Percentiles rank a stretch among this genome's conserved stretches.
These are phyloP conservation scores for Alloscopus bannaensis DNA, from an alignment of 2,888 invertebrate species.

Conservation along the genomic window DNA sequence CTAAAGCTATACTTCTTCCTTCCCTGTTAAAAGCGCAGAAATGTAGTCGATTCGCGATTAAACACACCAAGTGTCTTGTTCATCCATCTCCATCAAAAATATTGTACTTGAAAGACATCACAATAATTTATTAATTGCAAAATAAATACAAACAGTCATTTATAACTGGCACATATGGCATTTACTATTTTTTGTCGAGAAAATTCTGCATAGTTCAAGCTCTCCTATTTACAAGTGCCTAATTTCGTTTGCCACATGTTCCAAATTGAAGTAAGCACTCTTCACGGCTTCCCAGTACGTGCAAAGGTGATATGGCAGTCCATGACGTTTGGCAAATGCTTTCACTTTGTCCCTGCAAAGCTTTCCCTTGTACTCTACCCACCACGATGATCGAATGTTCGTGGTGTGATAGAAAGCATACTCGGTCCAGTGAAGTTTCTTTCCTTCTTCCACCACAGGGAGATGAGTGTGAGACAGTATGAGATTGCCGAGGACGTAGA, in stretches of 20 bases:
- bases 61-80: too few relatives aligned
- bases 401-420: slow-evolving; percentile 63
- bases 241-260: slow-evolving; percentile 68
- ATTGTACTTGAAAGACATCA: too few relatives aligned
- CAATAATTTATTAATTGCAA: too few relatives aligned
- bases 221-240: slow-evolving; percentile 43
- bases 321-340: slow-evolving; percentile 67
- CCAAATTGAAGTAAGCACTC: slow-evolving; percentile 67
- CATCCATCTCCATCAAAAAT: too few relatives aligned
- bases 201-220: neutral
- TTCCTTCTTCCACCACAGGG: slow-evolving; percentile 44
- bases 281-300: slow-evolving; percentile 67
- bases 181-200: neutral
- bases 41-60: too few relatives aligned
- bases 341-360: slow-evolving; percentile 67
- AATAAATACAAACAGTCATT: neutral
- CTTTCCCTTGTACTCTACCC: slow-evolving; percentile 65
- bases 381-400: slow-evolving; percentile 57
- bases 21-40: too few relatives aligned
- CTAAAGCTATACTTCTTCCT: too few relatives aligned
- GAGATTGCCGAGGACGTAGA: slow-evolving; percentile 72
- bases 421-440: slow-evolving; percentile 62
- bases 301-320: slow-evolving; percentile 66
- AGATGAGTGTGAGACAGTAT: slow-evolving; percentile 72
- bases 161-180: neutral